Evolutionary conservation across 2,888 invertebrate species (phyloP).

Genomic region (Elegia similella): DNA sequence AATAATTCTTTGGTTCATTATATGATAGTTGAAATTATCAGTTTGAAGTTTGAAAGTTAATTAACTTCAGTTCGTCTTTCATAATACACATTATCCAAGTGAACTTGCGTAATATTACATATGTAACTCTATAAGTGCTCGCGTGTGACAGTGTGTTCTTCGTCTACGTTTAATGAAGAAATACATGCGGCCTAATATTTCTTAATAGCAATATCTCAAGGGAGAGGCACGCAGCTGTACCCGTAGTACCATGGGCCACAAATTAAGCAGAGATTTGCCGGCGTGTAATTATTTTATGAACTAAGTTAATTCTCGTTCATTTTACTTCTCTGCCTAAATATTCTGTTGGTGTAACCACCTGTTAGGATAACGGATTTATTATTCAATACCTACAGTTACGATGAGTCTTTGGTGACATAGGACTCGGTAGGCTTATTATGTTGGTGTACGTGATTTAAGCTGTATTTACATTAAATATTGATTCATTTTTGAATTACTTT

Average conservation of each 20-base stretch:
- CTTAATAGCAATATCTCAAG: slow-evolving; percentile 12
- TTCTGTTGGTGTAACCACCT: not conserved
- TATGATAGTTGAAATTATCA: no score
- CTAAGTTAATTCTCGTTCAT: slow-evolving; percentile 33
- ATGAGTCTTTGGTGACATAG: not conserved
- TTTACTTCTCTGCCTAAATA: slow-evolving; percentile 22
- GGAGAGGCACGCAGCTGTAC: slow-evolving; percentile 18
- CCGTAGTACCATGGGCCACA: slow-evolving; percentile 18
- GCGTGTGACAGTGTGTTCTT: not conserved
- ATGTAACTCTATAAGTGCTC: not conserved
- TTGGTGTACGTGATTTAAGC: not conserved
- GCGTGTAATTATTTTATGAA: slow-evolving; percentile 36
- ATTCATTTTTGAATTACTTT: no score
- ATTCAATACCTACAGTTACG: not conserved
- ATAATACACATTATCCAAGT: no score
- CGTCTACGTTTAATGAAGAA: slow-evolving; percentile 6
- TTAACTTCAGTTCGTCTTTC: no score
- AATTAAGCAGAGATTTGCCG: slow-evolving; percentile 26
- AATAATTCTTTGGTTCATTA: no score
- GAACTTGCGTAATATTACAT: not conserved
- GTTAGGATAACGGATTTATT: slow-evolving; percentile 7
- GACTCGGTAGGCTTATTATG: not conserved
- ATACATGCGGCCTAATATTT: slow-evolving; percentile 6
- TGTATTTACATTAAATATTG: no score
- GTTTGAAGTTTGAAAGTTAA: no score